These are phyloP conservation scores for Sitobion miscanthi DNA, from an alignment of 1,140 invertebrate genomes.

Conservation along the genomic window DNA sequence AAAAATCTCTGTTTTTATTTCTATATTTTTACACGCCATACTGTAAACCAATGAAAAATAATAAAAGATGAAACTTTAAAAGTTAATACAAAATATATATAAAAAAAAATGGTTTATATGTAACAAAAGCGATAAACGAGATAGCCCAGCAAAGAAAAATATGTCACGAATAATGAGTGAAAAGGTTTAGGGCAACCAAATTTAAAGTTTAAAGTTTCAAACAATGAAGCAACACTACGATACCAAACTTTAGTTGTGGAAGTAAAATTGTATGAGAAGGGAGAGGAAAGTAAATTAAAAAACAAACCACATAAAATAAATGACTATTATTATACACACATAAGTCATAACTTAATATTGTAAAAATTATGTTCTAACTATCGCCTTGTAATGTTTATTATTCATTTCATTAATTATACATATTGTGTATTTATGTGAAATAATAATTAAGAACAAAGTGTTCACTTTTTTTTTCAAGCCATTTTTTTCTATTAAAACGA, in stretches of 20 bases:
- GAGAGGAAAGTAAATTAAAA: slow-evolving; percentile 1
- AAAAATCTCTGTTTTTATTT: neutral
- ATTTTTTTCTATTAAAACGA: neutral
- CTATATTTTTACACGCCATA: neutral
- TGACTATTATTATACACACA: neutral
- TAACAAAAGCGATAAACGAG: slow-evolving; percentile 20
- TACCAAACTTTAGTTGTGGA: neutral
- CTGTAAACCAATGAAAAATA: slow-evolving; percentile 30
- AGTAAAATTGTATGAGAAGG: neutral
- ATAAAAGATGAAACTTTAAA: slow-evolving; percentile 12
- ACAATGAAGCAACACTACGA: neutral
- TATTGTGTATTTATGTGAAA: neutral
- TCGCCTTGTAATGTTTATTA: neutral
- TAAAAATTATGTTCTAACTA: slow-evolving; percentile 11
- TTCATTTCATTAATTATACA: neutral
- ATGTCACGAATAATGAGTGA: slow-evolving; percentile 2
- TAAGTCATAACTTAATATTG: slow-evolving; percentile 9
- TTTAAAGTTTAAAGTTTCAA: slow-evolving; percentile 27
- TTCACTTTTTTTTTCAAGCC: neutral
- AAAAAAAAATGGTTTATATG: slow-evolving; percentile 19
- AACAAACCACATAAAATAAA: neutral
- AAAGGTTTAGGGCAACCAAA: slow-evolving; percentile 8
- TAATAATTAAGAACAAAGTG: neutral
- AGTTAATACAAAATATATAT: slow-evolving; percentile 10
- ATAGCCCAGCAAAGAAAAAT: slow-evolving; percentile 4